These are phyloP conservation scores for Drosophila nr. medialis DNA, from an alignment of 2,888 invertebrate genomes.

Conservation along the genomic window DNA sequence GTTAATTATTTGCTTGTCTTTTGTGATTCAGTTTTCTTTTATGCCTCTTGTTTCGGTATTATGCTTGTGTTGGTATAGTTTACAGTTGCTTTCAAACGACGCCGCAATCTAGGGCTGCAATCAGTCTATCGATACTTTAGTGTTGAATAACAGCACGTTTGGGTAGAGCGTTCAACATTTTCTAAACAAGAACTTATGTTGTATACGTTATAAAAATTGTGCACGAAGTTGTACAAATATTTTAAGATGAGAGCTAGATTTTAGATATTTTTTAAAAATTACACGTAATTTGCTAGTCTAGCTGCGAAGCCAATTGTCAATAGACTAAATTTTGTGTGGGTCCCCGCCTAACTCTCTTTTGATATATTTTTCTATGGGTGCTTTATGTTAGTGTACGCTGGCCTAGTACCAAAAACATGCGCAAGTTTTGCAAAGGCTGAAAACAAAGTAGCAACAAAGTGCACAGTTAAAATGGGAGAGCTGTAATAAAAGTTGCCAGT, in stretches of 20 bases:
- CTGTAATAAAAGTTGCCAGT: slow-evolving; percentile 34
- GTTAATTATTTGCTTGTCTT: slow-evolving; percentile 25
- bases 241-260: neutral
- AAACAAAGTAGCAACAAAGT: slow-evolving; percentile 22
- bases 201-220: neutral
- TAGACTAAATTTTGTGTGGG: neutral
- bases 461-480: slow-evolving; percentile 17
- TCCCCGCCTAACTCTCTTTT: neutral
- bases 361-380: no score
- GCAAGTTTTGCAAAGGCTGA: slow-evolving; percentile 36
- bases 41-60: slow-evolving; percentile 35
- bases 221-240: neutral
- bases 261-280: neutral
- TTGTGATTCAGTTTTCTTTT: slow-evolving; percentile 47
- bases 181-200: neutral
- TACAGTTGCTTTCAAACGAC: slow-evolving; percentile 78
- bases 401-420: no score
- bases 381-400: no score
- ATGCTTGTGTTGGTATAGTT: slow-evolving; percentile 71
- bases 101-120: slow-evolving; percentile 65
- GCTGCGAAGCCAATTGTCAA: neutral
- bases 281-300: neutral
- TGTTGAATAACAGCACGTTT: slow-evolving; percentile 40
- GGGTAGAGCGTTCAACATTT: neutral
- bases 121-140: slow-evolving; percentile 31